Conservation (phyloP, 2,888 invertebrate species). For the Ceramica pisi region DNA sequence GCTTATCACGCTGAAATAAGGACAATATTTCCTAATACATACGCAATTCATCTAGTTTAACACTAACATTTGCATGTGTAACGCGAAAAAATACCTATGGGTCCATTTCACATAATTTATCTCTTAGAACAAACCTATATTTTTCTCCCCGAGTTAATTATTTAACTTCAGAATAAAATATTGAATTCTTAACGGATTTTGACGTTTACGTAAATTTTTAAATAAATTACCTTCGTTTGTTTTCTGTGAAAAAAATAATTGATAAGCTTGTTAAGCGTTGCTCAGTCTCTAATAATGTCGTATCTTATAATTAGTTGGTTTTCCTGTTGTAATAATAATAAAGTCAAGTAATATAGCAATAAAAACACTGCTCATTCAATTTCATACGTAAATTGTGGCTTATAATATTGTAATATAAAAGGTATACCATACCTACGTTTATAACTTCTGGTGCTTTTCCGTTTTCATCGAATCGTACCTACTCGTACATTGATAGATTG, state of each 20-base stretch:
- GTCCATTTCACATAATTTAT: slow-evolving; percentile 3
- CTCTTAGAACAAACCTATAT: slow-evolving; percentile 5
- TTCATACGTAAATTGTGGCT: slow-evolving; percentile 38
- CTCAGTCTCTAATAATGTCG: slow-evolving; percentile 60
- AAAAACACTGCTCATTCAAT: slow-evolving; percentile 56
- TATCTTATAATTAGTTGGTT: slow-evolving; percentile 61
- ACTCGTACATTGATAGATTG: slow-evolving; percentile 9
- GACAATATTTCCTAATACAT: slow-evolving; percentile 10
- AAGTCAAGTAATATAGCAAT: slow-evolving; percentile 61
- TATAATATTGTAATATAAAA: slow-evolving; percentile 29
- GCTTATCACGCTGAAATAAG: slow-evolving; percentile 34
- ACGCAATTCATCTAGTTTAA: not conserved
- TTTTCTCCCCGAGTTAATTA: slow-evolving; percentile 10
- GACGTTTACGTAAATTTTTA: slow-evolving; percentile 57
- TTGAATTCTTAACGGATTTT: slow-evolving; percentile 41
- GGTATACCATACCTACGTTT: slow-evolving; percentile 8
- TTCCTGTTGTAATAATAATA: slow-evolving; percentile 63
- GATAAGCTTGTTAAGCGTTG: slow-evolving; percentile 61
- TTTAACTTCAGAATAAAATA: slow-evolving; percentile 35
- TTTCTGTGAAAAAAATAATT: slow-evolving; percentile 58
- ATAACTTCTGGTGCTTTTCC: not conserved
- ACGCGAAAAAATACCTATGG: slow-evolving; percentile 5
- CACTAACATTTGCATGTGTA: not conserved
- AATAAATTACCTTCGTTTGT: slow-evolving; percentile 47
- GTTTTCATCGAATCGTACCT: slow-evolving; percentile 15